phyloP scores from a whole-genome alignment of 1,140 invertebrate genomes.

The Odontomachus brunneus region DNA sequence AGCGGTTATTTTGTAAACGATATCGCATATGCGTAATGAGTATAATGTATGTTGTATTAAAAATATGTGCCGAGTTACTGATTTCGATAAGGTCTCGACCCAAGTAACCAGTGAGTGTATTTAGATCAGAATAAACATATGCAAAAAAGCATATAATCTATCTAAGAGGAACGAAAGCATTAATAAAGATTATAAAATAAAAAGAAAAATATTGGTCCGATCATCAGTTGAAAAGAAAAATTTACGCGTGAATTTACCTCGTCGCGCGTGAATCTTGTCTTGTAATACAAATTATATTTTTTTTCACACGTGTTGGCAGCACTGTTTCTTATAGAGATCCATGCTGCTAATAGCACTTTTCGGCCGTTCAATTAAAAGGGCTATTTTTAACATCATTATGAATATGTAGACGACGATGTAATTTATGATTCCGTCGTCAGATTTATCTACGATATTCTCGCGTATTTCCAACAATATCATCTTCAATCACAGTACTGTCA shows the following conservation, averaged over 20 bases:
- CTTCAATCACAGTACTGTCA: slow-evolving; percentile 46
- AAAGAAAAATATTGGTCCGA: slow-evolving; percentile 67
- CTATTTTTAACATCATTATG: slow-evolving; percentile 40
- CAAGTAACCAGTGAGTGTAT: slow-evolving; percentile 51
- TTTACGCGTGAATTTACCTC: neutral
- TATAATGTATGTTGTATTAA: slow-evolving; percentile 68
- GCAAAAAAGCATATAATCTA: slow-evolving; percentile 53
- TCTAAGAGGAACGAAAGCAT: slow-evolving; percentile 68
- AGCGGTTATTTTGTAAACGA: slow-evolving; percentile 57
- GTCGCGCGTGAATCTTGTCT: slow-evolving; percentile 23
- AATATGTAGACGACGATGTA: slow-evolving; percentile 31
- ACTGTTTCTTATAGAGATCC: slow-evolving; percentile 48
- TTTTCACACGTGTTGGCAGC: slow-evolving; percentile 61
- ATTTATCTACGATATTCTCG: slow-evolving; percentile 1
- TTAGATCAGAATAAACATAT: slow-evolving; percentile 61
- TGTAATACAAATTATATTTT: slow-evolving; percentile 42
- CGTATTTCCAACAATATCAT: slow-evolving; percentile 26
- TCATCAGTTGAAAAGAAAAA: slow-evolving; percentile 63
- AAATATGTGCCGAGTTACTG: slow-evolving; percentile 69
- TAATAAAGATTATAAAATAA: slow-evolving; percentile 53
- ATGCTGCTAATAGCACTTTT: slow-evolving; percentile 75
- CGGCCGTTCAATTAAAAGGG: slow-evolving; percentile 52
- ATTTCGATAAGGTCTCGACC: slow-evolving; percentile 70
- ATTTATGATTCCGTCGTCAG: slow-evolving; percentile 20
- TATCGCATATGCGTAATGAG: slow-evolving; percentile 50